Conservation (phyloP, 2,797 vertebrate genomes). For the Helostoma temminkii region DNA sequence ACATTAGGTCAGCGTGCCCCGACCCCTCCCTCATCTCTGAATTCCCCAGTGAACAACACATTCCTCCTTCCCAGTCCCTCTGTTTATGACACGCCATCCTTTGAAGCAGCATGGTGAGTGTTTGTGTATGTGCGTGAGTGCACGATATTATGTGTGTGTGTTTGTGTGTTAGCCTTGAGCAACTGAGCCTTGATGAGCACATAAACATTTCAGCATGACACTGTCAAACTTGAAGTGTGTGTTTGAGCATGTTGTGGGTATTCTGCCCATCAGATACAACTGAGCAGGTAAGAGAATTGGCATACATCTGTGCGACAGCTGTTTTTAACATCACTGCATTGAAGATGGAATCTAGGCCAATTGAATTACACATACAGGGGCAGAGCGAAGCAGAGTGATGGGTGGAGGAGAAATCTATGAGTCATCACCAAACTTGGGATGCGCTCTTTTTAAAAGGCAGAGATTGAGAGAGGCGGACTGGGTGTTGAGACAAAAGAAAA, state of each 20-base stretch:
- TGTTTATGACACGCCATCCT: slow-evolving; percentile 79
- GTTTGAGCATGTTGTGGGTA: background rate
- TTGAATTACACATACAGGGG: slow-evolving; percentile 53
- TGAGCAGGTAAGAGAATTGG: slow-evolving; percentile 65
- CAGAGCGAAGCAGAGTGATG: slow-evolving; percentile 61
- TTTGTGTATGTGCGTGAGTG: slow-evolving; percentile 42
- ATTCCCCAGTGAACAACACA: slow-evolving; percentile 81
- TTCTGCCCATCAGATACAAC: slow-evolving; percentile 50
- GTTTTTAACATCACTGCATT: slow-evolving; percentile 27
- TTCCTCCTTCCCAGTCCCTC: slow-evolving; percentile 79
- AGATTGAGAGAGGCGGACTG: slow-evolving; percentile 39
- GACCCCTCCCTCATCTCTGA: slow-evolving; percentile 62
- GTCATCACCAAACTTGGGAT: slow-evolving; percentile 73
- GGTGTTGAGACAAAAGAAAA: slow-evolving; percentile 68
- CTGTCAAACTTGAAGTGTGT: slow-evolving; percentile 15
- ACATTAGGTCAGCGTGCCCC: slow-evolving; percentile 69
- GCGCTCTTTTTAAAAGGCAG: slow-evolving; percentile 53
- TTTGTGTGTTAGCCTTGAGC: slow-evolving; percentile 34
- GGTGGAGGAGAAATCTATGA: slow-evolving; percentile 80
- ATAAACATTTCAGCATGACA: slow-evolving; percentile 62
- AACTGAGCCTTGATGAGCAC: slow-evolving; percentile 31
- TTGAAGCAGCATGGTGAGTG: slow-evolving; percentile 70
- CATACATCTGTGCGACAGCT: slow-evolving; percentile 72
- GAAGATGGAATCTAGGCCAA: slow-evolving; percentile 54
- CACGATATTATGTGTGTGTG: slow-evolving; percentile 24